A percentile compares a stretch with the other conserved stretches of the same genome.
Conservation (phyloP, 2,113 vertebrate species). For the Ploceus nigricollis region DNA sequence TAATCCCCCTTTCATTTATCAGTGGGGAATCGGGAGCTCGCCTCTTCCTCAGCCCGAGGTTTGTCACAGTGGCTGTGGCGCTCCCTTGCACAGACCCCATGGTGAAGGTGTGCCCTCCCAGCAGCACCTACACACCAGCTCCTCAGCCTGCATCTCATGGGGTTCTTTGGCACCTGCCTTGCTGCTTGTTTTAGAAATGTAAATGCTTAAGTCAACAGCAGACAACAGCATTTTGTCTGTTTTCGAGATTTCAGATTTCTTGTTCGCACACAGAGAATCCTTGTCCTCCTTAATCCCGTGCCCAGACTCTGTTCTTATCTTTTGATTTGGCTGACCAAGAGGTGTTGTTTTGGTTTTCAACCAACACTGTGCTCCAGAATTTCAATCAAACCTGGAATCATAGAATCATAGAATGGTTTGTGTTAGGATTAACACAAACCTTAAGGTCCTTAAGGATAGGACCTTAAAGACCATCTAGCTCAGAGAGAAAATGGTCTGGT, state of each 20-base stretch:
- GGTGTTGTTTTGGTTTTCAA: background rate
- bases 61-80: background rate
- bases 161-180: background rate
- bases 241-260: background rate
- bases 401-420: background rate
- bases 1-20: background rate
- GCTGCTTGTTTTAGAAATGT: background rate
- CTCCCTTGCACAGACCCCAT: background rate
- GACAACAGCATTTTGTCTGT: background rate
- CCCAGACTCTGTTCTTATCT: background rate
- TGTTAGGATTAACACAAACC: no score
- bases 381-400: background rate
- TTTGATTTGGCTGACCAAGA: background rate
- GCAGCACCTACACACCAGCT: background rate
- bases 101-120: background rate
- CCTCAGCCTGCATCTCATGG: background rate
- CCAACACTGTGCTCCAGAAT: background rate
- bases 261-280: background rate
- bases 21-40: background rate
- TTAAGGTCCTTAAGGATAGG: no score
- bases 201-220: background rate
- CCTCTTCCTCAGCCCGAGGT: background rate
- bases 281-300: background rate
- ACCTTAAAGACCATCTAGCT: background rate
- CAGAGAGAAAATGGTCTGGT: background rate